A percentile compares a stretch with the other conserved stretches of the same genome.
phyloP scores from a whole-genome alignment of 2,888 invertebrate species.

The Dione juno region DNA sequence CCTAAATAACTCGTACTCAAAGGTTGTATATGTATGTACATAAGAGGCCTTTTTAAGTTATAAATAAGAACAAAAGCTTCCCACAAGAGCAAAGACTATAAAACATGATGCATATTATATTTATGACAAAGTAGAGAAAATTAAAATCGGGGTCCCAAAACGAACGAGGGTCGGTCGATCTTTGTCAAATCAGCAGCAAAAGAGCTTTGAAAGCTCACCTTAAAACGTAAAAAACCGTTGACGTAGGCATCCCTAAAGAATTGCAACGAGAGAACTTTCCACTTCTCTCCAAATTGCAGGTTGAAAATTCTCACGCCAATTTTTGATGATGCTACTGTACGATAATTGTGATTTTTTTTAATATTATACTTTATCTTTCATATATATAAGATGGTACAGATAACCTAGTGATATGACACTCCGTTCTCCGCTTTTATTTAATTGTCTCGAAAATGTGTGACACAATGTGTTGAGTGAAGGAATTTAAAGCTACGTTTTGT shows the following conservation, averaged over 20 bases:
- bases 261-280: constrained; percentile 31
- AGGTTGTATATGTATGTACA: too few relatives aligned
- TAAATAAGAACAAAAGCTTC: background rate
- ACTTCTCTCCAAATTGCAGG: constrained; percentile 28
- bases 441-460: too few relatives aligned
- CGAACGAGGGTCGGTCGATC: constrained; percentile 30
- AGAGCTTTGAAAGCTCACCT: constrained; percentile 35
- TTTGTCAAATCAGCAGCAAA: constrained; percentile 42
- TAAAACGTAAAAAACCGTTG: constrained; percentile 37
- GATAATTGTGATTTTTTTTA: background rate
- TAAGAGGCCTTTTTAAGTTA: too few relatives aligned
- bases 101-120: background rate
- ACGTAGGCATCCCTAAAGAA: constrained; percentile 32
- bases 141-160: constrained; percentile 25
- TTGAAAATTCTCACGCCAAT: constrained; percentile 28
- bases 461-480: too few relatives aligned
- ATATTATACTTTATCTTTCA: too few relatives aligned
- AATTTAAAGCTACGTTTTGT: too few relatives aligned
- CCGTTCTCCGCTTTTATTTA: too few relatives aligned
- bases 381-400: too few relatives aligned
- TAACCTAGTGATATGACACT: too few relatives aligned
- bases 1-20: too few relatives aligned
- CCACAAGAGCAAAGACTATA: background rate
- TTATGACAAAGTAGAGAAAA: background rate
- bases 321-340: constrained; percentile 11